phyloP scores from a whole-genome alignment of 2,797 vertebrate genomes.

The Aldrovandia affinis region DNA sequence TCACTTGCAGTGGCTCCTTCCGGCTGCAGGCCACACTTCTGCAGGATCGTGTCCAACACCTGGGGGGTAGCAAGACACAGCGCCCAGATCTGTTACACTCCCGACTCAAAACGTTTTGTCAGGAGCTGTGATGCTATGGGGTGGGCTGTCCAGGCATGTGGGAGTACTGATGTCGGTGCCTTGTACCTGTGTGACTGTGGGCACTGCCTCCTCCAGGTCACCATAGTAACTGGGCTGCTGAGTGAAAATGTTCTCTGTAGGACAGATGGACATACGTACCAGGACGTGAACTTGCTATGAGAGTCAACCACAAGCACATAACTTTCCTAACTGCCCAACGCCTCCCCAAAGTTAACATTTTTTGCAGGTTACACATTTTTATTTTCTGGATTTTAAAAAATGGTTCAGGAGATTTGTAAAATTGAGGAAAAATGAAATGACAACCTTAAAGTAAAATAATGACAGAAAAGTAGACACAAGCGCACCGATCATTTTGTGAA shows the following conservation, averaged over 20 bases:
- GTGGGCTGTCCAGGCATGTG: too few species aligned
- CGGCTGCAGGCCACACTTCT: constrained; percentile 82
- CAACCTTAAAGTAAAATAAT: too few species aligned
- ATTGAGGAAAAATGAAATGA: neutral
- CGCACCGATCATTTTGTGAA: constrained; percentile 94
- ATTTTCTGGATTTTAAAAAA: too few species aligned
- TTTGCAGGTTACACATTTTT: too few species aligned
- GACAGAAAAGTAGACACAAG: neutral
- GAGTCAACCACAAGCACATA: neutral
- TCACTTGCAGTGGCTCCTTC: constrained; percentile 73
- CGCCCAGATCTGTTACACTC: neutral
- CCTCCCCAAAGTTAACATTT: neutral
- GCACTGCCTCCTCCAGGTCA: constrained; percentile 87
- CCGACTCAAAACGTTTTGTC: too few species aligned
- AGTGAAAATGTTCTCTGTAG: constrained; percentile 88
- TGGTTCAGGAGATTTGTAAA: too few species aligned
- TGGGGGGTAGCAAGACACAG: constrained; percentile 54
- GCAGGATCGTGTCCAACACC: constrained; percentile 88
- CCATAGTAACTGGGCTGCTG: constrained; percentile 90
- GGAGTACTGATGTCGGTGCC: too few species aligned
- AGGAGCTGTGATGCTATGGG: too few species aligned
- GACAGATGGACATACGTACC: constrained; percentile 33
- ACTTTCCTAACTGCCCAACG: too few species aligned
- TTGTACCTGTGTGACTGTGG: constrained; percentile 87
- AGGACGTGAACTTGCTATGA: neutral